A percentile compares a stretch with the other conserved stretches of the same genome.
These are phyloP conservation scores for Diabrotica balteata DNA, from an alignment of 2,888 invertebrate species.

Conservation along the genomic window DNA sequence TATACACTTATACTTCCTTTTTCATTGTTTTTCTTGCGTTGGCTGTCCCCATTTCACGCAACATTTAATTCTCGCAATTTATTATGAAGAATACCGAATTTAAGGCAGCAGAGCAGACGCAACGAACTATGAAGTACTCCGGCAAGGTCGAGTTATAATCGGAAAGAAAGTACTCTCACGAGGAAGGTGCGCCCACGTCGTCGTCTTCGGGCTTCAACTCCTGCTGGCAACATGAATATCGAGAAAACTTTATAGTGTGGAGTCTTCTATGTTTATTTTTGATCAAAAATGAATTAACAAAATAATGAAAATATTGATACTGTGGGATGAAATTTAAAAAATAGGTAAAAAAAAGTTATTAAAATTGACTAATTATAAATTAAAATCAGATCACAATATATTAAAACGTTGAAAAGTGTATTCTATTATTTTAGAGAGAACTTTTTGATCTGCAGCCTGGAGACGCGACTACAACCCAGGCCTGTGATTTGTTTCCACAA, in stretches of 20 bases:
- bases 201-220: conserved; percentile 7
- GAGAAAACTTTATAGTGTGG: conserved; percentile 6
- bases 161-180: conserved; percentile 36
- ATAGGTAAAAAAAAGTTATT: too few relatives aligned
- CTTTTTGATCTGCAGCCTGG: too few relatives aligned
- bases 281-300: too few relatives aligned
- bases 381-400: too few relatives aligned
- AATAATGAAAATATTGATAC: too few relatives aligned
- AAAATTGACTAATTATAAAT: too few relatives aligned
- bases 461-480: too few relatives aligned
- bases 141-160: conserved; percentile 33
- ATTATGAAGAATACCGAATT: conserved; percentile 20
- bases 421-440: too few relatives aligned
- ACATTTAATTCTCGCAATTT: conserved; percentile 20
- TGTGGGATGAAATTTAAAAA: too few relatives aligned
- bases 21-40: conserved; percentile 1
- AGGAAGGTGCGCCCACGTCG: conserved; percentile 28
- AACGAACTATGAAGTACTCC: conserved; percentile 27
- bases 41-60: conserved; percentile 19
- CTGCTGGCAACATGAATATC: conserved; percentile 14
- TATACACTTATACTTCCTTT: background rate
- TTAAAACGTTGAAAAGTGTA: too few relatives aligned
- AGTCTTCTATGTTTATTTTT: background rate
- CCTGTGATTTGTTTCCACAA: too few relatives aligned
- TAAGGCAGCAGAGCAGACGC: conserved; percentile 12